phyloP scores from a whole-genome alignment of 2,888 invertebrate species.

The Petrophora chlorosata region DNA sequence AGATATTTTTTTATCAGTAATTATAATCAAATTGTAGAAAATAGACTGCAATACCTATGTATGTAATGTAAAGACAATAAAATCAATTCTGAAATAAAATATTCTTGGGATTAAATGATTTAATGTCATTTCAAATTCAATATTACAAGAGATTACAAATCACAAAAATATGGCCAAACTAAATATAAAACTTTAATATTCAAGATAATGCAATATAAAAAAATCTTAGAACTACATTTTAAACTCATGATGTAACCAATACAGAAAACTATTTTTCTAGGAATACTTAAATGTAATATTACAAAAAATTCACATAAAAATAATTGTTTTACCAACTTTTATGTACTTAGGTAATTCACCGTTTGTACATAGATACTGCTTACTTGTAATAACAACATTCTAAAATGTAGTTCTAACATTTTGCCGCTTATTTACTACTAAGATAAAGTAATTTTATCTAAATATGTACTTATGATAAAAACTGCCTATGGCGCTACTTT shows the following conservation, averaged over 20 bases:
- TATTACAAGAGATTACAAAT: constrained; percentile 51
- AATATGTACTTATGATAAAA: constrained; percentile 25
- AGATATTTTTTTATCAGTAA: too few relatives aligned
- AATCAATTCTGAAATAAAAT: constrained; percentile 9
- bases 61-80: background rate
- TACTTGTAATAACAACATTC: constrained; percentile 3
- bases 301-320: too few relatives aligned
- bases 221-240: constrained; percentile 15
- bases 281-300: too few relatives aligned
- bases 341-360: too few relatives aligned
- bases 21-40: too few relatives aligned
- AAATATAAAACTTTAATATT: constrained; percentile 23
- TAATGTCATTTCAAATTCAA: constrained; percentile 48
- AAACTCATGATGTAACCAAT: too few relatives aligned
- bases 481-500: constrained; percentile 11
- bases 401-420: background rate
- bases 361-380: too few relatives aligned
- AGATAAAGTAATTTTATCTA: constrained; percentile 1
- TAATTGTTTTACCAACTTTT: too few relatives aligned
- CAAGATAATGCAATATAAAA: constrained; percentile 22
- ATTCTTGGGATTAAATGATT: constrained; percentile 53
- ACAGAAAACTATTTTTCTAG: too few relatives aligned
- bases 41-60: background rate
- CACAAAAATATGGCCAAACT: constrained; percentile 61
- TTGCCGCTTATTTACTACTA: background rate